phyloP scores from a whole-genome alignment of 2,113 vertebrate genomes.

The Terrapene triunguis region DNA sequence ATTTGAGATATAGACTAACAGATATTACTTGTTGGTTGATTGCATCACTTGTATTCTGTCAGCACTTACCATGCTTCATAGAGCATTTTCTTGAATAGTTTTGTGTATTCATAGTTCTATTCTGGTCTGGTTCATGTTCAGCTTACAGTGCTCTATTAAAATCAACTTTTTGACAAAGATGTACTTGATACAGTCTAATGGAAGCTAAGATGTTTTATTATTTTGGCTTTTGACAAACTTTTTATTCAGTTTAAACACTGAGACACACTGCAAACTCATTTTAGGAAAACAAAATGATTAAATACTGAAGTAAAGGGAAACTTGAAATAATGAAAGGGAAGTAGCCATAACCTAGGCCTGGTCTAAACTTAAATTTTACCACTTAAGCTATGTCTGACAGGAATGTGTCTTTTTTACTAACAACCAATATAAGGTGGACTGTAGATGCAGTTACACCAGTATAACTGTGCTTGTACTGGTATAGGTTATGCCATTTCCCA shows the following conservation, averaged over 20 bases:
- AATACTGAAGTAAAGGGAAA: background rate
- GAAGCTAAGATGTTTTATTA: background rate
- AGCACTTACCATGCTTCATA: background rate
- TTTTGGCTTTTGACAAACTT: background rate
- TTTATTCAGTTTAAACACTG: background rate
- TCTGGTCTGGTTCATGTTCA: background rate
- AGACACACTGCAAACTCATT: background rate
- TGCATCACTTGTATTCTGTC: background rate
- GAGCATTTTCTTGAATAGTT: background rate
- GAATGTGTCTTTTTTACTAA: background rate
- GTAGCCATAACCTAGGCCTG: background rate
- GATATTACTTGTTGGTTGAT: background rate
- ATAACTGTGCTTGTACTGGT: background rate
- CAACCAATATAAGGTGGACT: background rate
- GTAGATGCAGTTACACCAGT: background rate
- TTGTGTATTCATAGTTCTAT: background rate
- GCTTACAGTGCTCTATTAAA: background rate
- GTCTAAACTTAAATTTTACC: background rate
- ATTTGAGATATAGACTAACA: background rate
- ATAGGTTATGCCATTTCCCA: background rate
- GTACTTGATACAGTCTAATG: background rate
- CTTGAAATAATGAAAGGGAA: background rate
- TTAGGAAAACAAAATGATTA: background rate
- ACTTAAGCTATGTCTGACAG: rapidly evolving
- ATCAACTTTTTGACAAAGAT: background rate